Evolutionary conservation across 1,140 invertebrate species (phyloP), one percentile per base, ranked within the genome.

Genomic region (Oncopodura yosiiana): DNA sequence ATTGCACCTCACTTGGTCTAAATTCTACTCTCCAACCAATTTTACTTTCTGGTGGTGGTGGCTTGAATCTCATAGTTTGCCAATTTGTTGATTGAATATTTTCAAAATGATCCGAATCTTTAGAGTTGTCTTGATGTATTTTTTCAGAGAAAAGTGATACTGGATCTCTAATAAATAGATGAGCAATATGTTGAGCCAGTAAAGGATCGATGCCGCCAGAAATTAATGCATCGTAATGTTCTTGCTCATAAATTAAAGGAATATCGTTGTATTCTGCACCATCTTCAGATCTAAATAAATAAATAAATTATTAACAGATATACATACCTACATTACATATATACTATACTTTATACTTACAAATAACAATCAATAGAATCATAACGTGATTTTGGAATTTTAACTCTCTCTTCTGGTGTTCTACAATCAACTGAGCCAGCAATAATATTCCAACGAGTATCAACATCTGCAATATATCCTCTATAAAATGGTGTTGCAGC

Each of bases 1-100:
- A 79, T 74, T 99, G 96, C 5, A 92, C 83, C 76, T 99, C 96
- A 70, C 94, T 98, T 30, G 96, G 94, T 39, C 96, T 80, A 74
- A 99, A 99, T 75, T 99, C 96, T 2, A 99, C 96, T 59, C 96
- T 77, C 96, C 96, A 99, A 16, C 96, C 94, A 69, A 99, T 97
- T 36, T 85, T 80, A 11, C 91, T 94, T 68, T 94, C 84, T 1
- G 87, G 84, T 19, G 91, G 89, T 52, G 96, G 95, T 39, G 94
- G 92, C 73, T 99, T 99, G 73, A 99, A 99, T 16, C 96, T 78
- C 95, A 99, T 97, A 8, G 94, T 97, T 77, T 99, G 95, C 96
- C 96, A 99, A 74, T 99, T 99, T 5, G 96, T 99, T 1, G 94
- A 98, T 71, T 99, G 96, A 65, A 99, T 96, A 69, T 98, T 99